These are phyloP conservation scores for Achroia grisella DNA, from an alignment of 1,140 invertebrate species.

Conservation along the genomic window DNA sequence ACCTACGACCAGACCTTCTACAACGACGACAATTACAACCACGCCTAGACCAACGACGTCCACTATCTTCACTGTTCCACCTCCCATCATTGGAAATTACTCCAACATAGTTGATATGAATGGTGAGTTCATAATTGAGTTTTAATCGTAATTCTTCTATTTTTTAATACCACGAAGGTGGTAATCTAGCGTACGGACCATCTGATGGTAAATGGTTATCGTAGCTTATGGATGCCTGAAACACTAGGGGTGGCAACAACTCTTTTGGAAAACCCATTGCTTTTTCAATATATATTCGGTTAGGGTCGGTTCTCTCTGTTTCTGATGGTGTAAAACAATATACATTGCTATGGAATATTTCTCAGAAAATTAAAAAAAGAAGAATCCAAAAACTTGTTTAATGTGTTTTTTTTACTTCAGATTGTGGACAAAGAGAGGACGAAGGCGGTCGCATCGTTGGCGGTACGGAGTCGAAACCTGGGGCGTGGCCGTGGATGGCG, in stretches of 20 bases:
- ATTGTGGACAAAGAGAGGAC: conserved; percentile 87
- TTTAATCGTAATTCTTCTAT: too few relatives aligned
- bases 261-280: too few relatives aligned
- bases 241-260: too few relatives aligned
- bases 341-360: too few relatives aligned
- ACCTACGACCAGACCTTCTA: conserved; percentile 42
- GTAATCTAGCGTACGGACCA: too few relatives aligned
- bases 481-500: conserved; percentile 95
- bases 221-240: too few relatives aligned
- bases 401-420: conserved; percentile 38
- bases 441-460: conserved; percentile 91
- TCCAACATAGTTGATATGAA: conserved; percentile 63
- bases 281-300: too few relatives aligned
- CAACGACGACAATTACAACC: conserved; percentile 45
- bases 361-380: too few relatives aligned
- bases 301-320: too few relatives aligned
- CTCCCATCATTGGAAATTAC: conserved; percentile 52
- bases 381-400: not conserved
- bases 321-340: too few relatives aligned
- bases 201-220: too few relatives aligned
- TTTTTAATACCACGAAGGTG: too few relatives aligned
- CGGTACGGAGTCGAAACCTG: conserved; percentile 87
- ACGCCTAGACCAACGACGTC: conserved; percentile 41
- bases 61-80: conserved; percentile 48
- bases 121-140: conserved; percentile 38